Evolutionary conservation across 2,113 vertebrate genomes (phyloP).

Genomic region (Albula goreensis): DNA sequence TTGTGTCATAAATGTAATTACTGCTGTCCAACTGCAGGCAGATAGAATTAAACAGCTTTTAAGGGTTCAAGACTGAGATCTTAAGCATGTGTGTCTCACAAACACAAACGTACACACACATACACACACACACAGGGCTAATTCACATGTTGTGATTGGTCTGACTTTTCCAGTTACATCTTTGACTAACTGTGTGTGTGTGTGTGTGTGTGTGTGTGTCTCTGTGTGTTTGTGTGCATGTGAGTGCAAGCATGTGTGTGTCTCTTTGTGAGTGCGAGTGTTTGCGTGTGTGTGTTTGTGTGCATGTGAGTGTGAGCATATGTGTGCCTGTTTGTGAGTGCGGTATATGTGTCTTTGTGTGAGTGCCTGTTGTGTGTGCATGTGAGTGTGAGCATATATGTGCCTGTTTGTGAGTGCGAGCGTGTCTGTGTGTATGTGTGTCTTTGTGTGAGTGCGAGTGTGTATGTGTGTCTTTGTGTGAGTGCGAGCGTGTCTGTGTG

Average conservation of each 20-base stretch:
- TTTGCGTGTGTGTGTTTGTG: neutral
- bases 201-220: conserved; percentile 28
- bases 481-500: neutral
- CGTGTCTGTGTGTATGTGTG: conserved; percentile 11
- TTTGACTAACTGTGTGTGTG: neutral
- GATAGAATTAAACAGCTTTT: conserved; percentile 70
- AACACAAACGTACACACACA: too few relatives aligned
- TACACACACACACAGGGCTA: neutral
- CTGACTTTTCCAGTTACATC: neutral
- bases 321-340: neutral
- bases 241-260: conserved; percentile 5
- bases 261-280: conserved; percentile 25
- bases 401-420: conserved; percentile 26
- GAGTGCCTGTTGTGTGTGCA: too few relatives aligned
- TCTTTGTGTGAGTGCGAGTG: conserved; percentile 14
- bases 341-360: conserved; percentile 9
- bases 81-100: neutral
- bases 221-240: conserved; percentile 13
- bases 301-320: neutral
- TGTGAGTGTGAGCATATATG: conserved; percentile 1
- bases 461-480: conserved; percentile 32
- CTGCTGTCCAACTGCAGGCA: conserved; percentile 63
- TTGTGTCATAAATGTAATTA: conserved; percentile 78
- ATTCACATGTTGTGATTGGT: neutral
- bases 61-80: conserved; percentile 40